These are phyloP conservation scores for Zaprionus davidi DNA, from an alignment of 1,140 invertebrate species.

Conservation along the genomic window DNA sequence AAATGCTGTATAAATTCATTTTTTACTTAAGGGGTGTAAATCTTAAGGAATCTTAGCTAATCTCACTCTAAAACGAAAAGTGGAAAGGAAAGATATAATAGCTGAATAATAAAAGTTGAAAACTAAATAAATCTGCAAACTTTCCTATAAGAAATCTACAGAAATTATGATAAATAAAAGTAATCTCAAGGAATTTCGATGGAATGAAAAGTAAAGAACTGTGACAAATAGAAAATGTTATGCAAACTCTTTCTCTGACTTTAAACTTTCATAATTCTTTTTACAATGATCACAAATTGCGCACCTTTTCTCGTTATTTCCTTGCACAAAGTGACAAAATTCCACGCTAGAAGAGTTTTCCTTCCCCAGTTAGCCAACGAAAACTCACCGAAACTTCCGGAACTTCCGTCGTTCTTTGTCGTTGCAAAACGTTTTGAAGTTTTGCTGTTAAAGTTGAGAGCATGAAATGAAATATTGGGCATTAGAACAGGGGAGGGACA, in stretches of 20 bases:
- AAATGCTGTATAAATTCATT: too few relatives aligned
- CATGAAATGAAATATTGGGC: slow-evolving; percentile 34
- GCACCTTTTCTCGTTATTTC: background rate
- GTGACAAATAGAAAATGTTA: background rate
- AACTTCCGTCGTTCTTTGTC: slow-evolving; percentile 1
- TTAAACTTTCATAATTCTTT: too few relatives aligned
- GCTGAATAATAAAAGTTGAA: too few relatives aligned
- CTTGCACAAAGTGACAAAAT: background rate
- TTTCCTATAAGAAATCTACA: background rate
- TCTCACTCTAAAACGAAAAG: too few relatives aligned
- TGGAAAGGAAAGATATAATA: too few relatives aligned
- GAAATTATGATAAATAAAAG: background rate
- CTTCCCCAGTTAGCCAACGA: background rate
- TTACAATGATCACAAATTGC: background rate
- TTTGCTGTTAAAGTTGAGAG: slow-evolving; percentile 21
- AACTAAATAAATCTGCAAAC: too few relatives aligned
- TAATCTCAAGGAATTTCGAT: too few relatives aligned
- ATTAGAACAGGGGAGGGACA: background rate
- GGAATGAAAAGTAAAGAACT: too few relatives aligned
- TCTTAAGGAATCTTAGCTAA: too few relatives aligned
- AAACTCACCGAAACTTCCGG: background rate
- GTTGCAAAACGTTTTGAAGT: slow-evolving; percentile 30
- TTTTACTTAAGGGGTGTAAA: too few relatives aligned
- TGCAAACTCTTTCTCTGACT: background rate
- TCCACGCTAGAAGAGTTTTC: background rate